Evolutionary conservation across 2,113 vertebrate genomes (phyloP).

Genomic region (Strigops habroptila): DNA sequence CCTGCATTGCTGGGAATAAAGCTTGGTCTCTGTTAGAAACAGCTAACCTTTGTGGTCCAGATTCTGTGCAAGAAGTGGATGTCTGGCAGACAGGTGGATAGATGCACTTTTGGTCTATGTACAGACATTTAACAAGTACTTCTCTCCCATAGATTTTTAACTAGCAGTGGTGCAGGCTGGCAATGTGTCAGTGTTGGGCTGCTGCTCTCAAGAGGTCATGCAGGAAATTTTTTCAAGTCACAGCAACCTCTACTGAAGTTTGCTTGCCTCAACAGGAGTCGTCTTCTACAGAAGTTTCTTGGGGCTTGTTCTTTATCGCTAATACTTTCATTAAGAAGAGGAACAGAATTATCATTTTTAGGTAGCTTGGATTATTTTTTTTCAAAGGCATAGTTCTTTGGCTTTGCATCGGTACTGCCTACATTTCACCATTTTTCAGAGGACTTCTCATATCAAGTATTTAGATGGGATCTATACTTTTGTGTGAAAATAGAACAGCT

Average conservation of each 20-base stretch:
- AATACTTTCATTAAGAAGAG: background rate
- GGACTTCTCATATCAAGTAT: background rate
- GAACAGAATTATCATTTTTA: background rate
- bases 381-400: background rate
- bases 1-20: background rate
- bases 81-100: background rate
- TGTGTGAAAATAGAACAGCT: background rate
- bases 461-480: background rate
- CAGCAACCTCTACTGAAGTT: background rate
- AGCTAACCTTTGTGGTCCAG: background rate
- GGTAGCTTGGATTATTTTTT: background rate
- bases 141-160: background rate
- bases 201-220: background rate
- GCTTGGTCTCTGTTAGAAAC: background rate
- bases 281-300: background rate
- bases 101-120: background rate
- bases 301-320: background rate
- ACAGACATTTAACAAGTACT: background rate
- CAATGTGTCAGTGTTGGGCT: background rate
- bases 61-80: background rate
- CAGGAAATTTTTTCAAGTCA: background rate
- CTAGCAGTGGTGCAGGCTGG: background rate
- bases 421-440: background rate
- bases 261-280: background rate
- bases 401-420: background rate